These are phyloP conservation scores for Rhinoptilus africanus DNA, from an alignment of 2,113 vertebrate genomes.

Conservation along the genomic window DNA sequence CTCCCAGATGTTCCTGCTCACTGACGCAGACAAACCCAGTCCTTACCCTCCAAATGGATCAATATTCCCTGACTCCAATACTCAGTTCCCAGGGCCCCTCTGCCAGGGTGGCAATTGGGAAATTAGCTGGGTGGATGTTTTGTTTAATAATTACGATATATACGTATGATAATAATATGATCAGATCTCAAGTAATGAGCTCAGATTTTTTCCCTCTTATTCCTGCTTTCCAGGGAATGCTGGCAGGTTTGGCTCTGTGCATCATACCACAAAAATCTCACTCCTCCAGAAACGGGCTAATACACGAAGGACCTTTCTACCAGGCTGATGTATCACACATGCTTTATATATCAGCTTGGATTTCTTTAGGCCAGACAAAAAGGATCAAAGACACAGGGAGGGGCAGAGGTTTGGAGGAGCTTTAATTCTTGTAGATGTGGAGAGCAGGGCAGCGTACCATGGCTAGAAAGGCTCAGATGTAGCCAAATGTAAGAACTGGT, in stretches of 20 bases:
- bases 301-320: conserved; percentile 7
- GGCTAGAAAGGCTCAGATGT: neutral
- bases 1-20: conserved; percentile 44
- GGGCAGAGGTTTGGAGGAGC: neutral
- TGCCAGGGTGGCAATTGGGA: neutral
- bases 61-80: neutral
- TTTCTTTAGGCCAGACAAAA: conserved; percentile 29
- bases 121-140: neutral
- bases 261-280: conserved; percentile 66
- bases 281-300: conserved; percentile 42
- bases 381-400: neutral
- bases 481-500: neutral
- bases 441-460: neutral
- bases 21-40: neutral
- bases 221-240: conserved; percentile 61
- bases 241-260: conserved; percentile 51
- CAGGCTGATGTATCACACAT: conserved; percentile 50
- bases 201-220: conserved; percentile 6
- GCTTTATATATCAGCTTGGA: conserved; percentile 19
- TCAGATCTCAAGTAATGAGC: conserved; percentile 21
- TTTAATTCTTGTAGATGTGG: neutral
- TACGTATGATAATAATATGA: neutral
- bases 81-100: neutral
- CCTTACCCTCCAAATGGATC: neutral
- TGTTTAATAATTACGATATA: neutral